phyloP scores from a whole-genome alignment of 2,888 invertebrate genomes.

The Nephrocerus scutellatus region DNA sequence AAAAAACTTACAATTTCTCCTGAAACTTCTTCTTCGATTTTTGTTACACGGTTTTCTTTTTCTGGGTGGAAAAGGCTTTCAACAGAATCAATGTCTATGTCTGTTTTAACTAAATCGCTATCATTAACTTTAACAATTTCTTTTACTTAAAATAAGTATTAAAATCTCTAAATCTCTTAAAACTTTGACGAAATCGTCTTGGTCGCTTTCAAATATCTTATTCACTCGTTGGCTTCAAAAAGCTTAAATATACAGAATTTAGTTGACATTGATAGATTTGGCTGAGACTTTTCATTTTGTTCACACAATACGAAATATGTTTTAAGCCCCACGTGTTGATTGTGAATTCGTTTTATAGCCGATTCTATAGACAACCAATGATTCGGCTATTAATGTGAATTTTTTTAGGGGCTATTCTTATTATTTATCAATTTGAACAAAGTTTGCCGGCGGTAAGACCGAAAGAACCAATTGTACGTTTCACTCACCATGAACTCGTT shows the following conservation, averaged over 20 bases:
- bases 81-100: too few species aligned
- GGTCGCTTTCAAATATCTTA: too few species aligned
- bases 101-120: neutral
- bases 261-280: too few species aligned
- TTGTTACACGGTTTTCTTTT: too few species aligned
- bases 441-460: neutral
- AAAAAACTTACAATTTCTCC: neutral
- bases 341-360: neutral
- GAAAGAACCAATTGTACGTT: neutral
- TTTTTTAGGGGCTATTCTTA: constrained; percentile 3
- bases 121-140: neutral
- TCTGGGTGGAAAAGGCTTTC: too few species aligned
- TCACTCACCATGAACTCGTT: too few species aligned
- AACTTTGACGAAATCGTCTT: too few species aligned
- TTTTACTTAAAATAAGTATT: neutral
- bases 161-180: neutral
- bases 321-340: constrained; percentile 1
- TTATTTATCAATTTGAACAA: too few species aligned
- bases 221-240: constrained; percentile 2
- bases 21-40: neutral
- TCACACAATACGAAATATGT: too few species aligned
- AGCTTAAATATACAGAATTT: neutral
- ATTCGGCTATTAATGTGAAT: neutral
- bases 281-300: too few species aligned
- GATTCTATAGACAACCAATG: constrained; percentile 2